Percentiles rank a stretch among this genome's conserved stretches.
Evolutionary conservation across 2,113 vertebrate species (phyloP).

Genomic region (Gymnarchus niloticus): DNA sequence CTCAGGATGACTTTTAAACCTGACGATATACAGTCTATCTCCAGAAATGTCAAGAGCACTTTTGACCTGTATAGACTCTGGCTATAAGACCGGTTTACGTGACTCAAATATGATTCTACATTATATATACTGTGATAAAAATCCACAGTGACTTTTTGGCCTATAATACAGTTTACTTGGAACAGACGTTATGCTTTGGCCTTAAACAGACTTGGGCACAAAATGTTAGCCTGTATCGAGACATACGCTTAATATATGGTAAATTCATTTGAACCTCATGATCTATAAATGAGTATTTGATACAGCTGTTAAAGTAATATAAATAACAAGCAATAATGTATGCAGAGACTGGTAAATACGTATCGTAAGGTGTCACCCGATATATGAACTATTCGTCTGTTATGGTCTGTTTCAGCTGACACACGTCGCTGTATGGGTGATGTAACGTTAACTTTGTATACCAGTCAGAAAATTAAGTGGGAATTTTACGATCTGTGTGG

Average conservation of each 20-base stretch:
- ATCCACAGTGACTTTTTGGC: too few species aligned
- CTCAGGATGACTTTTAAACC: background rate
- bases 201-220: background rate
- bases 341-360: background rate
- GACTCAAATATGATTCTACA: too few species aligned
- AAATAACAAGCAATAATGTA: background rate
- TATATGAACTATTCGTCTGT: background rate
- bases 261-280: background rate
- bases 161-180: too few species aligned
- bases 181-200: too few species aligned
- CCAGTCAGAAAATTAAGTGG: background rate
- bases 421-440: background rate
- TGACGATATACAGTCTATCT: background rate
- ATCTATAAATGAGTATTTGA: background rate
- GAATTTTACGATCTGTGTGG: background rate
- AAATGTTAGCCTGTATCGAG: background rate
- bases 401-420: background rate
- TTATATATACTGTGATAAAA: too few species aligned
- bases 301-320: background rate
- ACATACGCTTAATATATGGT: background rate
- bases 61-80: too few species aligned
- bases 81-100: background rate
- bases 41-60: background rate
- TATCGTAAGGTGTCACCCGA: background rate
- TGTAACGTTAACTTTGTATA: background rate